Conservation (phyloP, 2,888 invertebrate genomes). For the Drymonia ruficornis region DNA sequence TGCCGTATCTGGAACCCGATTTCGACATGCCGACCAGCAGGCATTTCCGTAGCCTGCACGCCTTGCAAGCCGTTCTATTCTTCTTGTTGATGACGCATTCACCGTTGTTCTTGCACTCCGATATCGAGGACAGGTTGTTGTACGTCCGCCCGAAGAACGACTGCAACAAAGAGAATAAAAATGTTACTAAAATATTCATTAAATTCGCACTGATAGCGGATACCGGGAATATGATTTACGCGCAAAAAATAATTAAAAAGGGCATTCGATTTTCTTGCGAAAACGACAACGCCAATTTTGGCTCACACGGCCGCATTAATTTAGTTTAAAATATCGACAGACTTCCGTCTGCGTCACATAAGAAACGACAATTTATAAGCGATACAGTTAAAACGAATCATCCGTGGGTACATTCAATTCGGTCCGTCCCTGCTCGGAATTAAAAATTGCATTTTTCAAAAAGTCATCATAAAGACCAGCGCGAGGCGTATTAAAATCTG, state of each 20-base stretch:
- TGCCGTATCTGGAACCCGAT: conserved; percentile 94
- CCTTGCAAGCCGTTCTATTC: conserved; percentile 96
- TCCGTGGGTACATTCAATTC: conserved; percentile 67
- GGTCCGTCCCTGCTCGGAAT: conserved; percentile 65
- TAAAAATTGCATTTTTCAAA: conserved; percentile 83
- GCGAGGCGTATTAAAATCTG: conserved; percentile 73
- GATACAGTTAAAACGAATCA: conserved; percentile 77
- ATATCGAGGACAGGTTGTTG: conserved; percentile 94
- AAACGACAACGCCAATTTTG: conserved; percentile 62
- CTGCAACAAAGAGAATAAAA: conserved; percentile 85
- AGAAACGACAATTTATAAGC: conserved; percentile 79
- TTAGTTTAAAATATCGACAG: conserved; percentile 77
- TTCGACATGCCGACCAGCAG: conserved; percentile 96
- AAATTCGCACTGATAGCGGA: conserved; percentile 29
- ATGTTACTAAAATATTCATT: conserved; percentile 47
- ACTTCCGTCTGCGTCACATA: conserved; percentile 72
- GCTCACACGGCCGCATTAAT: conserved; percentile 68
- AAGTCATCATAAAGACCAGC: conserved; percentile 81
- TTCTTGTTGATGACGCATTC: conserved; percentile 96
- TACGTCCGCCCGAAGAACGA: conserved; percentile 96
- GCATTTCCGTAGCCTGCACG: conserved; percentile 94
- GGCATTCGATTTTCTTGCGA: conserved; percentile 60
- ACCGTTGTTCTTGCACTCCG: conserved; percentile 96
- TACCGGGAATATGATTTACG: conserved; percentile 42
- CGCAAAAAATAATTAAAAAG: conserved; percentile 56